These are phyloP conservation scores for Penaeus vannamei DNA, from an alignment of 1,140 invertebrate species.

Conservation along the genomic window DNA sequence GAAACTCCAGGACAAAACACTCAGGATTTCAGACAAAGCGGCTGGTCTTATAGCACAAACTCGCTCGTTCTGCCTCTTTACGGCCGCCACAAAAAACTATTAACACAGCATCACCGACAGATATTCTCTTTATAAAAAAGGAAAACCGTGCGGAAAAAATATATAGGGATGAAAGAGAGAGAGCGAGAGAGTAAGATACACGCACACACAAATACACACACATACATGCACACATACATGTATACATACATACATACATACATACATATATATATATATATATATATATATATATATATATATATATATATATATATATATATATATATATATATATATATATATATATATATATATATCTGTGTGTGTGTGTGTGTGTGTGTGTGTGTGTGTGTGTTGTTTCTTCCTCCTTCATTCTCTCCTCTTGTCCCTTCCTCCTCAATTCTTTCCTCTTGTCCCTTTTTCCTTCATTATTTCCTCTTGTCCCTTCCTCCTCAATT, in stretches of 20 bases:
- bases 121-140: too few relatives aligned
- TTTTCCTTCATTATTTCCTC: too few relatives aligned
- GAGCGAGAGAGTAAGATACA: neutral
- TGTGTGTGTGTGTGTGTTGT: neutral
- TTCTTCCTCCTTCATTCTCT: neutral
- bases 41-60: too few relatives aligned
- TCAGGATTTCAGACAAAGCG: too few relatives aligned
- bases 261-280: neutral
- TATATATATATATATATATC: neutral
- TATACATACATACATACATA: neutral
- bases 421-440: too few relatives aligned
- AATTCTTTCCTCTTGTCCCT: too few relatives aligned
- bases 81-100: too few relatives aligned
- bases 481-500: too few relatives aligned
- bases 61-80: too few relatives aligned
- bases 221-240: neutral
- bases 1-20: too few relatives aligned
- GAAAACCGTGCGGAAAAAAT: neutral
- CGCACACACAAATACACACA: neutral
- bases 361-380: neutral
- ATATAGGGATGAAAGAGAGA: neutral
- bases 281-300: neutral
- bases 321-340: neutral
- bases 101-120: too few relatives aligned
- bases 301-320: neutral